Percentiles rank a stretch among this genome's conserved stretches.
Evolutionary conservation across 2,113 vertebrate species (phyloP).

Genomic region (Nansenia antarctica): DNA sequence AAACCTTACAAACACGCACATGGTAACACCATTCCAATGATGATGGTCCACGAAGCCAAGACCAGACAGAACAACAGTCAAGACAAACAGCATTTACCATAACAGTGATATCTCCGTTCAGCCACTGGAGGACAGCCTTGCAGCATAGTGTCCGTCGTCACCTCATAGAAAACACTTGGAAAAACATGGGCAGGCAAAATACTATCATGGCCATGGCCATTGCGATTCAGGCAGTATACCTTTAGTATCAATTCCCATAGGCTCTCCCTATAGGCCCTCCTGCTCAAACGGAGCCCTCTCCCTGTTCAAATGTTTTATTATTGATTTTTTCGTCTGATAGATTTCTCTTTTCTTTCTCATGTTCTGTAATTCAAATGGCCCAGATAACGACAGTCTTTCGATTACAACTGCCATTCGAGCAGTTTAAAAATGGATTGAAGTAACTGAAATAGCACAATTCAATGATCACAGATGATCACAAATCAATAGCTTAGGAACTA

Average conservation of each 20-base stretch:
- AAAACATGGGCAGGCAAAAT: background rate
- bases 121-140: slow-evolving; percentile 52
- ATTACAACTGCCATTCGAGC: background rate
- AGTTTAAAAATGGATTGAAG: background rate
- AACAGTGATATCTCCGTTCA: slow-evolving; percentile 5
- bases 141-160: slow-evolving; percentile 28
- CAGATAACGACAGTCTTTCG: background rate
- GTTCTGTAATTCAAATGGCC: background rate
- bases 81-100: background rate
- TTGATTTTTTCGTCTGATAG: too few species aligned
- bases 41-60: slow-evolving; percentile 43
- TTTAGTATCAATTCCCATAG: background rate
- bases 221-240: background rate
- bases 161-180: background rate
- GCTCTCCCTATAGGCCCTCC: background rate
- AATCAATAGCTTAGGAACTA: background rate
- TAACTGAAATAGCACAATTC: background rate
- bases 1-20: slow-evolving; percentile 56
- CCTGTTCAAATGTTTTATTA: too few species aligned
- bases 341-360: too few species aligned
- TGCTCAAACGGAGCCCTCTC: too few species aligned
- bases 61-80: slow-evolving; percentile 25
- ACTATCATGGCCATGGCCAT: background rate
- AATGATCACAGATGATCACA: background rate
- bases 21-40: slow-evolving; percentile 37